phyloP scores from a whole-genome alignment of 2,888 invertebrate species.

The Scelioninae gen. 2 region DNA sequence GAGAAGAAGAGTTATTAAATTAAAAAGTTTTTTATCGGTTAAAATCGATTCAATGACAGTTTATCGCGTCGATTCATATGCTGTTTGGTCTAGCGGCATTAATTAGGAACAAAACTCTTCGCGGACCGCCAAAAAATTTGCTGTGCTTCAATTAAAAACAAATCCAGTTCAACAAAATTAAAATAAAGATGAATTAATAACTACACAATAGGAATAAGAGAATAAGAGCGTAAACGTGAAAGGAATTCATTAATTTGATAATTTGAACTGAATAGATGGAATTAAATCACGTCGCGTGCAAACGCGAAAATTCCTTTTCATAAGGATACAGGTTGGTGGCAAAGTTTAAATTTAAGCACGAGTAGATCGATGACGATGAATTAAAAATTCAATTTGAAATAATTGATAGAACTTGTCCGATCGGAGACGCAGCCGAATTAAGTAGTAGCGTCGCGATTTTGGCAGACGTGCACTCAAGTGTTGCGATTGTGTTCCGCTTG shows the following conservation, averaged over 20 bases:
- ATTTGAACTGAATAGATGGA: no score
- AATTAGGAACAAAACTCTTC: slow-evolving; percentile 39
- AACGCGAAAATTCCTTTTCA: no score
- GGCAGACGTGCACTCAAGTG: slow-evolving; percentile 30
- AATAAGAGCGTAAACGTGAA: no score
- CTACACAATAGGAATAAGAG: no score
- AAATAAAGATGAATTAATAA: no score
- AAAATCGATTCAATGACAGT: slow-evolving; percentile 50
- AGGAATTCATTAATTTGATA: no score
- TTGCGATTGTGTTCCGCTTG: neutral
- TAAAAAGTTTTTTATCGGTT: slow-evolving; percentile 43
- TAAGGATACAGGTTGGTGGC: neutral
- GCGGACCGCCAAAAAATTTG: no score
- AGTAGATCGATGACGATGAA: neutral
- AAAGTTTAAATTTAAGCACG: neutral
- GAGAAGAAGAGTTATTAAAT: no score
- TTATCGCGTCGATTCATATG: slow-evolving; percentile 42
- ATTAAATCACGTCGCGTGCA: no score
- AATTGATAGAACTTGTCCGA: slow-evolving; percentile 17
- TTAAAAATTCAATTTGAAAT: slow-evolving; percentile 24
- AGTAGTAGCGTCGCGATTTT: slow-evolving; percentile 48
- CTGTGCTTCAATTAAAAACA: no score
- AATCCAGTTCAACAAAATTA: no score
- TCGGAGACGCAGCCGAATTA: slow-evolving; percentile 8
- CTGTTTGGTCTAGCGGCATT: slow-evolving; percentile 30